phyloP scores from a whole-genome alignment of 2,113 vertebrate species.

The Rhea pennata region DNA sequence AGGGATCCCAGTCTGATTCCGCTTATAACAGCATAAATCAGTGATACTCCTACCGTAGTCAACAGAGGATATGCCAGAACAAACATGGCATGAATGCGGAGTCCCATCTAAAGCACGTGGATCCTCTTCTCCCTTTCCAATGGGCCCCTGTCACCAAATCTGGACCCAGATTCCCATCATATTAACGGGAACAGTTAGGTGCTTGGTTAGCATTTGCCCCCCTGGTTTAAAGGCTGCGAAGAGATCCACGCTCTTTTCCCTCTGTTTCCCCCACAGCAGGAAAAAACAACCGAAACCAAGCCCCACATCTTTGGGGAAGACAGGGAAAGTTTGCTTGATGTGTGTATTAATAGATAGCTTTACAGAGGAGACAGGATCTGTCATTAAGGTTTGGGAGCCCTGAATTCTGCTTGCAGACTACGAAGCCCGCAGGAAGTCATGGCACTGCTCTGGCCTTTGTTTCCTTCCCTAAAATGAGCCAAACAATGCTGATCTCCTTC shows the following conservation, averaged over 20 bases:
- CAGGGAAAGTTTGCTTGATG: neutral
- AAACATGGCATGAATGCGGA: neutral
- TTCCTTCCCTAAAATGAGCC: neutral
- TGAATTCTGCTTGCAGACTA: neutral
- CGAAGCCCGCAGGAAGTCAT: neutral
- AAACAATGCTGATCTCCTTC: neutral
- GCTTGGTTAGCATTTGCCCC: neutral
- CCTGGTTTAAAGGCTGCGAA: neutral
- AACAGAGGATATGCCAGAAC: neutral
- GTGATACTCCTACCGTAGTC: neutral
- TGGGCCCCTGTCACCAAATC: neutral
- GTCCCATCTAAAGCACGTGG: neutral
- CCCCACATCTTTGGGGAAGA: neutral
- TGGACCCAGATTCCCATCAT: neutral
- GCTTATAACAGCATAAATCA: constrained; percentile 53
- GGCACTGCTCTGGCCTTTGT: neutral
- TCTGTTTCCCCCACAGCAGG: neutral
- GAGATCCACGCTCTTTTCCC: neutral
- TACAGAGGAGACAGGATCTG: neutral
- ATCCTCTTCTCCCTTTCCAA: neutral
- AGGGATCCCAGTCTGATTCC: constrained; percentile 57
- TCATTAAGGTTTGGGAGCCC: neutral
- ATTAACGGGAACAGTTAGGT: neutral
- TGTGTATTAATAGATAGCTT: neutral
- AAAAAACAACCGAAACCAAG: neutral